Percentiles rank a stretch among this genome's conserved stretches.
Conservation (phyloP, 1,140 invertebrate genomes). For the Cheumatopsyche charites region DNA sequence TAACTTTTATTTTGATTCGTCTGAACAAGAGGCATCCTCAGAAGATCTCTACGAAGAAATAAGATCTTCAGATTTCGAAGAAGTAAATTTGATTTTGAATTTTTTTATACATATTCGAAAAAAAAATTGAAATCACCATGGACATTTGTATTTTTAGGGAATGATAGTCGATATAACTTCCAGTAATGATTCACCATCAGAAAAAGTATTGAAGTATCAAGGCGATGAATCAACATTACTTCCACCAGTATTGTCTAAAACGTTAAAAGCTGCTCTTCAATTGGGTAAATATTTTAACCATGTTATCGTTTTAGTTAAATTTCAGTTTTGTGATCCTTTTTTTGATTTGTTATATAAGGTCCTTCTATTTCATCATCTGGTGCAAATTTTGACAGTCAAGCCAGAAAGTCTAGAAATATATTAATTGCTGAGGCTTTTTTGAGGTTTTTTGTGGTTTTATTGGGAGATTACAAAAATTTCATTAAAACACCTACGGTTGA, state of each 20-base stretch:
- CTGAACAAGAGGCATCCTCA: not conserved
- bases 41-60: constrained; percentile 18
- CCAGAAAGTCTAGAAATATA: constrained; percentile 63
- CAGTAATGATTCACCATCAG: constrained; percentile 36
- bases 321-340: not conserved
- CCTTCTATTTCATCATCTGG: constrained; percentile 31
- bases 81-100: too few relatives aligned
- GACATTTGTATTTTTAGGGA: constrained; percentile 51
- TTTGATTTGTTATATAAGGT: constrained; percentile 34
- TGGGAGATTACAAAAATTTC: constrained; percentile 67
- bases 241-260: constrained; percentile 67
- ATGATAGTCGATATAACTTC: constrained; percentile 57
- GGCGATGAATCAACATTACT: constrained; percentile 73
- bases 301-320: not conserved
- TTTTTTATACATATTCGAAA: too few relatives aligned
- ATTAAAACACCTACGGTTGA: constrained; percentile 45
- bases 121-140: too few relatives aligned
- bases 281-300: constrained; percentile 52
- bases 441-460: constrained; percentile 71
- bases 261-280: constrained; percentile 68
- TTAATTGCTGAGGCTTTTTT: constrained; percentile 74
- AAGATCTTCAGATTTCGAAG: constrained; percentile 37
- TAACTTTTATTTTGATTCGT: constrained; percentile 6
- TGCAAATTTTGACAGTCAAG: constrained; percentile 31
- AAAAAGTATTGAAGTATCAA: constrained; percentile 56